phyloP scores from a whole-genome alignment of 2,113 vertebrate species.

The Callorhinus ursinus region DNA sequence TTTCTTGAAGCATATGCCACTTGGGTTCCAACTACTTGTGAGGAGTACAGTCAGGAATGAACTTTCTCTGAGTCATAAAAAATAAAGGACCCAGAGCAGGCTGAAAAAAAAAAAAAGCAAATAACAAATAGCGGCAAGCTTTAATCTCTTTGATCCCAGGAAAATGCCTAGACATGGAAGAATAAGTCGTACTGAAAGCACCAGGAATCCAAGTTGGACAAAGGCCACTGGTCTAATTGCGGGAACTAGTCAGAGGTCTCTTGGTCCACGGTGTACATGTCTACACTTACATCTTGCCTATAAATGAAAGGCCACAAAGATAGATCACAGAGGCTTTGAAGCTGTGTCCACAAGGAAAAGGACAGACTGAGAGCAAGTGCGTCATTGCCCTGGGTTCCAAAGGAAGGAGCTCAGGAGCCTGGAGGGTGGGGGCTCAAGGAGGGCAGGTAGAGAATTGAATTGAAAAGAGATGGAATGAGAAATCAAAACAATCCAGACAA shows the following conservation, averaged over 20 bases:
- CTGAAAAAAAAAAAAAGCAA: not conserved
- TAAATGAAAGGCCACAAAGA: not conserved
- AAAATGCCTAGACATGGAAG: conserved; percentile 12
- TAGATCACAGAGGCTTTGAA: not conserved
- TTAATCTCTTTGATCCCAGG: not conserved
- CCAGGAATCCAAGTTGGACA: not conserved
- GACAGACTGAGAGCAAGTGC: not conserved
- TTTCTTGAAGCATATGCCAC: not conserved
- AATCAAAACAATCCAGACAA: not conserved
- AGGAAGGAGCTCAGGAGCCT: not conserved
- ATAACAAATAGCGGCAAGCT: not conserved
- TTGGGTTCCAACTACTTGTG: not conserved
- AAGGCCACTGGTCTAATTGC: not conserved
- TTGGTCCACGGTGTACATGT: not conserved
- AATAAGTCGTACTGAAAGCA: not conserved
- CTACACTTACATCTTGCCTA: not conserved
- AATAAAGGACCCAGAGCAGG: not conserved
- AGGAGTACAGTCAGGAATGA: not conserved
- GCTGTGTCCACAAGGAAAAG: not conserved
- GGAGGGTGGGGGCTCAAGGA: not conserved
- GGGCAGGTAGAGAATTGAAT: not conserved
- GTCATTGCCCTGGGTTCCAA: not conserved
- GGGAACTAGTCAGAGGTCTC: not conserved
- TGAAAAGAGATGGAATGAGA: not conserved
- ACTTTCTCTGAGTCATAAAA: not conserved